A percentile compares a stretch with the other conserved stretches of the same genome.
phyloP scores from a whole-genome alignment of 1,140 invertebrate genomes.

The Drosophila nigromelanica region DNA sequence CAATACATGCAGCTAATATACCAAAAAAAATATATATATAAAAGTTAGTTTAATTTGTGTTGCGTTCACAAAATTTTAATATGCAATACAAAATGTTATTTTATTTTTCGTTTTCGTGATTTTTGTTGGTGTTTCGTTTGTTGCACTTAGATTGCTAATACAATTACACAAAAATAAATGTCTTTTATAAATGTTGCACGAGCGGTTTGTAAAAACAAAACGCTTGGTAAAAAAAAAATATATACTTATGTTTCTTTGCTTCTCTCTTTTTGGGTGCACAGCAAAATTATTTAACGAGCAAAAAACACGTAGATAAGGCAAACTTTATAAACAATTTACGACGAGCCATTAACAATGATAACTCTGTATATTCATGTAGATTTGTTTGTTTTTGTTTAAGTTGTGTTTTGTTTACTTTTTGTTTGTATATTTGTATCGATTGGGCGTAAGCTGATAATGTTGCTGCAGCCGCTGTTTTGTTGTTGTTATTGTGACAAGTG shows the following conservation, averaged over 20 bases:
- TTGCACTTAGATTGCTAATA: slow-evolving; percentile 66
- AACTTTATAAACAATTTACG: slow-evolving; percentile 57
- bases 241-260: slow-evolving; percentile 43
- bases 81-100: slow-evolving; percentile 37
- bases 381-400: slow-evolving; percentile 12
- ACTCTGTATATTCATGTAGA: slow-evolving; percentile 6
- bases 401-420: slow-evolving; percentile 8
- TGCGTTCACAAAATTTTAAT: slow-evolving; percentile 4
- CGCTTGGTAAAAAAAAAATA: slow-evolving; percentile 40
- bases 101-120: slow-evolving; percentile 18
- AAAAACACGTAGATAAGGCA: slow-evolving; percentile 71
- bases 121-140: slow-evolving; percentile 22
- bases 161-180: slow-evolving; percentile 71
- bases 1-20: slow-evolving; percentile 56
- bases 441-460: slow-evolving; percentile 19
- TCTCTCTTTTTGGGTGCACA: slow-evolving; percentile 50
- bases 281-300: slow-evolving; percentile 61
- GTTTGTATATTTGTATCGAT: slow-evolving; percentile 20
- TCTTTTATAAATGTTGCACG: slow-evolving; percentile 50
- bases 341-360: slow-evolving; percentile 43
- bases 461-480: slow-evolving; percentile 11
- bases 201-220: slow-evolving; percentile 28
- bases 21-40: slow-evolving; percentile 54
- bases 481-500: slow-evolving; percentile 17
- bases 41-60: slow-evolving; percentile 19